These are phyloP conservation scores for Maccullochella peelii DNA, from an alignment of 2,113 vertebrate genomes.

Conservation along the genomic window DNA sequence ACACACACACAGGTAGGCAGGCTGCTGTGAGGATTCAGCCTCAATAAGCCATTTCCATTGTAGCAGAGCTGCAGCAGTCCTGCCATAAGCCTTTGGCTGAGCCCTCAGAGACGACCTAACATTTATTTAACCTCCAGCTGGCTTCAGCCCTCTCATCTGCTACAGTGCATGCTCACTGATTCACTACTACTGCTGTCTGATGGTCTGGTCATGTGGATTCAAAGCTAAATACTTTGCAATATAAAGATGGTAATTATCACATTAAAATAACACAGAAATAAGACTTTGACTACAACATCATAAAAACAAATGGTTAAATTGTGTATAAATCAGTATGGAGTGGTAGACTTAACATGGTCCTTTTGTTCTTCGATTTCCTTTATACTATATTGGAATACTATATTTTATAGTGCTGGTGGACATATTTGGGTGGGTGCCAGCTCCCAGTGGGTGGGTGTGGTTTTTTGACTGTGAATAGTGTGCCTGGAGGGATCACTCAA, in stretches of 20 bases:
- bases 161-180: slow-evolving; percentile 1
- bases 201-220: not conserved
- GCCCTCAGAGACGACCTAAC: slow-evolving; percentile 32
- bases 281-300: not conserved
- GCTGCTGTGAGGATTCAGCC: slow-evolving; percentile 18
- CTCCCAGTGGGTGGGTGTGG: slow-evolving; percentile 45
- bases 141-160: slow-evolving; percentile 19
- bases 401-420: not conserved
- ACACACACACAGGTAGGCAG: slow-evolving; percentile 13
- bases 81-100: slow-evolving; percentile 43
- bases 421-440: slow-evolving; percentile 17
- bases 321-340: not conserved
- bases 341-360: not conserved
- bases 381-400: not conserved
- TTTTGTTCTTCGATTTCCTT: not conserved
- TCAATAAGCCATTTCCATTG: slow-evolving; percentile 43
- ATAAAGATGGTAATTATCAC: not conserved
- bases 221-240: not conserved
- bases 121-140: slow-evolving; percentile 49
- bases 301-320: not conserved
- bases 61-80: slow-evolving; percentile 24
- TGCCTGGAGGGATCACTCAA: slow-evolving; percentile 63
- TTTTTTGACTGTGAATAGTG: slow-evolving; percentile 28
- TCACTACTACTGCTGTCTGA: not conserved
- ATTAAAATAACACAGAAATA: not conserved